Conservation (phyloP, 2,113 vertebrate genomes). For the Ceyx melanurus region DNA sequence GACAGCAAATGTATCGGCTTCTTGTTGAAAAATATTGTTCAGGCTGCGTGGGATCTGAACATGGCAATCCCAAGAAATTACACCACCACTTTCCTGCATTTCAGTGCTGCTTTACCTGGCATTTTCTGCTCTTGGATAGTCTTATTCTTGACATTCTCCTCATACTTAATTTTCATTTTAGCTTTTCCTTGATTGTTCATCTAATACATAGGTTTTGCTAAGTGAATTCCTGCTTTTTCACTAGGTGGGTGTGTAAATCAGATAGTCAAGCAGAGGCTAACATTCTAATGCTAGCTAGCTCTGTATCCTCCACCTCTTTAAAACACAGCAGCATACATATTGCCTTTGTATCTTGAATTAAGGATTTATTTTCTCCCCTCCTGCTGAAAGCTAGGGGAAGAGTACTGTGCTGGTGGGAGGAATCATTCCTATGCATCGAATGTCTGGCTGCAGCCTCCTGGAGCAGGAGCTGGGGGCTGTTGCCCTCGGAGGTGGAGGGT, state of each 20-base stretch:
- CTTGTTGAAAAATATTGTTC: conserved; percentile 9
- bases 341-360: background rate
- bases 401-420: background rate
- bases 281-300: background rate
- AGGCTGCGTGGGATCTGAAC: background rate
- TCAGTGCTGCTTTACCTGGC: background rate
- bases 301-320: background rate
- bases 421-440: rapidly evolving
- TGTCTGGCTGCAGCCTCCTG: background rate
- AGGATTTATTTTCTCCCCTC: background rate
- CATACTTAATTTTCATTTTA: conserved; percentile 29
- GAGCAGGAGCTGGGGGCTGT: rapidly evolving
- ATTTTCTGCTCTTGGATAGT: background rate
- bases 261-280: conserved; percentile 7
- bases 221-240: background rate
- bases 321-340: background rate
- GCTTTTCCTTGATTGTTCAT: conserved; percentile 34
- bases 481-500: background rate
- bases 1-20: conserved; percentile 60
- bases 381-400: background rate
- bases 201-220: background rate
- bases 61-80: background rate
- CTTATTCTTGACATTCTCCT: background rate
- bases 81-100: background rate
- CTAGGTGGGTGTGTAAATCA: conserved; percentile 14